A percentile compares a stretch with the other conserved stretches of the same genome.
Evolutionary conservation across 2,113 vertebrate species (phyloP).

Genomic region (Bufo gargarizans): DNA sequence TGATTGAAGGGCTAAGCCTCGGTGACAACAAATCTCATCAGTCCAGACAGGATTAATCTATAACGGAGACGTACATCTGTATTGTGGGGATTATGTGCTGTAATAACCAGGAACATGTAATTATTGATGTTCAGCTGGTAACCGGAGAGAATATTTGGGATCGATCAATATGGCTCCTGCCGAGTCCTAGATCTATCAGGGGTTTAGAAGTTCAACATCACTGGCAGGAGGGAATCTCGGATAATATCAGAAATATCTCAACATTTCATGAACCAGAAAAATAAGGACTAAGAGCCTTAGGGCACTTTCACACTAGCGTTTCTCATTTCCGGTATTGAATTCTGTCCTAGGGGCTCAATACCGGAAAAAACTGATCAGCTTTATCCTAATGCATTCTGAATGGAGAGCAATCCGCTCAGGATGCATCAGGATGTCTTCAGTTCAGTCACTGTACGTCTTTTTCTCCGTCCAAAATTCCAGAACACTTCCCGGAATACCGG

Average conservation of each 20-base stretch:
- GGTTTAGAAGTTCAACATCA: neutral
- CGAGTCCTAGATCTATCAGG: conserved; percentile 1
- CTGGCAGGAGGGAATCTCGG: neutral
- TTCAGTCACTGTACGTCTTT: too few relatives aligned
- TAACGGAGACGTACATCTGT: conserved; percentile 2
- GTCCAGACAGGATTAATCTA: conserved; percentile 23
- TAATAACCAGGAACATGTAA: neutral
- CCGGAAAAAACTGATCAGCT: too few relatives aligned
- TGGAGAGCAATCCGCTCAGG: too few relatives aligned
- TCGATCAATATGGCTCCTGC: conserved; percentile 16
- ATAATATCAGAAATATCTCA: neutral
- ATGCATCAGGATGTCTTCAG: too few relatives aligned
- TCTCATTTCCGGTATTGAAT: too few relatives aligned
- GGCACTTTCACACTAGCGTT: too few relatives aligned
- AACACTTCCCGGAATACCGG: too few relatives aligned
- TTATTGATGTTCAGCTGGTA: conserved; percentile 20
- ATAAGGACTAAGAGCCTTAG: too few relatives aligned
- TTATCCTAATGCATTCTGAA: too few relatives aligned
- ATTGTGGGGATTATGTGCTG: conserved; percentile 7
- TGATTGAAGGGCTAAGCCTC: neutral
- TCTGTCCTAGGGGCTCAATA: too few relatives aligned
- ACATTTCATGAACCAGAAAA: neutral
- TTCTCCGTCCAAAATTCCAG: too few relatives aligned
- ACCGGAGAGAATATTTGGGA: neutral
- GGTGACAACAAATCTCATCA: conserved; percentile 9